Percentiles rank a stretch among this genome's conserved stretches.
Evolutionary conservation across 2,113 vertebrate species (phyloP).

Genomic region (Tachysurus vachellii): DNA sequence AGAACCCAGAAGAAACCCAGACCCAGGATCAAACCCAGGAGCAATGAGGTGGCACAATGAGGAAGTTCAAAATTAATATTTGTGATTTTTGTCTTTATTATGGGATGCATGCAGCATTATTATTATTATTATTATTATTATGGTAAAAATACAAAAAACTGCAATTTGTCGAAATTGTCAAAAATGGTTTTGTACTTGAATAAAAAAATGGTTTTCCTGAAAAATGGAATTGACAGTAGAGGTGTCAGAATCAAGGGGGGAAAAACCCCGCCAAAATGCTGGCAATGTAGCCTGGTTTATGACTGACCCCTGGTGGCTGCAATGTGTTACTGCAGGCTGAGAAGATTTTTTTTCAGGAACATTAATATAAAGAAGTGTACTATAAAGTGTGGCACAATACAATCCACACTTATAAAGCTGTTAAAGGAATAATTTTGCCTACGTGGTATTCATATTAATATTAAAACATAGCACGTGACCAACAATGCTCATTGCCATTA

Average conservation of each 20-base stretch:
- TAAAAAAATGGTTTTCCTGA: constrained; percentile 13
- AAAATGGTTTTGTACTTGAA: no score
- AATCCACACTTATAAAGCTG: not conserved
- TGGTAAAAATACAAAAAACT: constrained; percentile 23
- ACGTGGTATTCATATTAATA: not conserved
- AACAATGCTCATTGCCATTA: no score
- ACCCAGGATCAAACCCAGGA: not conserved
- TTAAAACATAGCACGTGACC: not conserved
- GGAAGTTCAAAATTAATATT: no score
- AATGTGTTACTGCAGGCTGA: constrained; percentile 25
- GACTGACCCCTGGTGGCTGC: constrained; percentile 61
- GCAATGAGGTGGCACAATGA: not conserved
- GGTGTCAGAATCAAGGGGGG: no score
- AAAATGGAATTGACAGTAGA: not conserved
- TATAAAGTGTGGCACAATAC: not conserved
- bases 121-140: not conserved
- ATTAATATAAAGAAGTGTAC: not conserved
- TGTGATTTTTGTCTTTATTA: not conserved
- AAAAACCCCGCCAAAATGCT: not conserved
- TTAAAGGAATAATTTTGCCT: not conserved
- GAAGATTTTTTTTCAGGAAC: not conserved
- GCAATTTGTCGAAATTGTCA: not conserved
- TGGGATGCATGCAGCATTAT: not conserved
- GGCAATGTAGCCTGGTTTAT: constrained; percentile 59
- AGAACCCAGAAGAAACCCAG: not conserved